Evolutionary conservation across 1,140 invertebrate species (phyloP).

Genomic region (Philotrypesis tridentata): DNA sequence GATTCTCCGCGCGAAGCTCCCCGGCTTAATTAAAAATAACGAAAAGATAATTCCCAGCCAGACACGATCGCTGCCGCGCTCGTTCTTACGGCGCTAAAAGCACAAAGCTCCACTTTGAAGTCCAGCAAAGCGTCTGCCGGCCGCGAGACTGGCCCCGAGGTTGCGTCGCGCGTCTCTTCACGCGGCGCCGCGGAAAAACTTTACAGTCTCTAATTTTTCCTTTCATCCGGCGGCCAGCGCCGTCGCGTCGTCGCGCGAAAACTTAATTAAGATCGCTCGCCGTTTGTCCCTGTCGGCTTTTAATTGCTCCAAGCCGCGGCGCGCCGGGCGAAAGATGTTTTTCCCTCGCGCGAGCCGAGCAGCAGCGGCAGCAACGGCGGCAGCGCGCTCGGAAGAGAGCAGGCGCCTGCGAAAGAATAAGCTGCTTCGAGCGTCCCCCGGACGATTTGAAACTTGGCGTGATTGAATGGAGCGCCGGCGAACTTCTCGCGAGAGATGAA

Average conservation of each 20-base stretch:
- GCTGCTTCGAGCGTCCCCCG: slow-evolving; percentile 40
- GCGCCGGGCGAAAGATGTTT: slow-evolving; percentile 38
- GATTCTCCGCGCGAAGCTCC: too few relatives aligned
- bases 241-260: slow-evolving; percentile 40
- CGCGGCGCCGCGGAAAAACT: slow-evolving; percentile 22
- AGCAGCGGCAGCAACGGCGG: too few relatives aligned
- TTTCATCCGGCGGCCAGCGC: too few relatives aligned
- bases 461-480: too few relatives aligned
- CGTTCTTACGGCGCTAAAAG: too few relatives aligned
- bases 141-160: background rate
- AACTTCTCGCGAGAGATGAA: too few relatives aligned
- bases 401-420: slow-evolving; percentile 11
- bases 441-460: background rate
- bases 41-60: too few relatives aligned
- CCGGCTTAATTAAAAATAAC: too few relatives aligned
- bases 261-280: slow-evolving; percentile 50
- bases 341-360: background rate
- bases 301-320: slow-evolving; percentile 40
- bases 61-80: too few relatives aligned
- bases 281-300: slow-evolving; percentile 49
- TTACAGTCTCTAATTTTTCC: slow-evolving; percentile 46
- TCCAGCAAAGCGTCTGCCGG: background rate
- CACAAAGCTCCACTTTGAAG: background rate
- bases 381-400: background rate
- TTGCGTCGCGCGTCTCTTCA: background rate